Evolutionary conservation across 1,140 invertebrate species (phyloP).

Genomic region (Teleogryllus occipitalis): DNA sequence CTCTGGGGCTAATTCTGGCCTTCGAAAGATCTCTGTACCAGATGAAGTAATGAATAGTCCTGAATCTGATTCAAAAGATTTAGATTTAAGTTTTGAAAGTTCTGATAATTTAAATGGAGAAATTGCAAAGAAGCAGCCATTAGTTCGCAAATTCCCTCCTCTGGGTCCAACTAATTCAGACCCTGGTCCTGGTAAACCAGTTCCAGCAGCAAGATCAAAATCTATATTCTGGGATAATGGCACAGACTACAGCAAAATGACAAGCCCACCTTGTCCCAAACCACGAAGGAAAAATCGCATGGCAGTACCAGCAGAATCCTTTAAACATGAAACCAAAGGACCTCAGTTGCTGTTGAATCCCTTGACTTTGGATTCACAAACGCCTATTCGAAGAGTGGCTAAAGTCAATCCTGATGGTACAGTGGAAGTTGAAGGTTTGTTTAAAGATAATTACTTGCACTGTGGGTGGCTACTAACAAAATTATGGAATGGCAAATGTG

Average conservation of each 20-base stretch:
- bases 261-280: constrained; percentile 7
- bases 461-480: neutral
- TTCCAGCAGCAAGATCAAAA: neutral
- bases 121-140: neutral
- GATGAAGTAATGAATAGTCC: constrained; percentile 4
- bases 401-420: constrained; percentile 14
- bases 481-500: too few species aligned
- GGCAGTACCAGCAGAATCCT: neutral
- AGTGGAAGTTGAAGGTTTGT: constrained; percentile 19
- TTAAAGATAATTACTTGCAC: neutral
- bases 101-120: neutral
- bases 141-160: neutral
- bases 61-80: neutral
- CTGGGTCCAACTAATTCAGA: neutral
- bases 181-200: neutral
- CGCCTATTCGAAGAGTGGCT: neutral
- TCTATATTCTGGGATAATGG: neutral
- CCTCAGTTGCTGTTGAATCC: constrained; percentile 14
- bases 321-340: neutral
- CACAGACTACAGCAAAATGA: neutral
- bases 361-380: constrained; percentile 6
- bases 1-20: neutral
- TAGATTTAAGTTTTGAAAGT: neutral
- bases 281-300: constrained; percentile 2
- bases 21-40: constrained; percentile 14